Evolutionary conservation across 2,888 invertebrate species (phyloP), one percentile per base, ranked within the genome.

Genomic region (Troides aeacus): DNA sequence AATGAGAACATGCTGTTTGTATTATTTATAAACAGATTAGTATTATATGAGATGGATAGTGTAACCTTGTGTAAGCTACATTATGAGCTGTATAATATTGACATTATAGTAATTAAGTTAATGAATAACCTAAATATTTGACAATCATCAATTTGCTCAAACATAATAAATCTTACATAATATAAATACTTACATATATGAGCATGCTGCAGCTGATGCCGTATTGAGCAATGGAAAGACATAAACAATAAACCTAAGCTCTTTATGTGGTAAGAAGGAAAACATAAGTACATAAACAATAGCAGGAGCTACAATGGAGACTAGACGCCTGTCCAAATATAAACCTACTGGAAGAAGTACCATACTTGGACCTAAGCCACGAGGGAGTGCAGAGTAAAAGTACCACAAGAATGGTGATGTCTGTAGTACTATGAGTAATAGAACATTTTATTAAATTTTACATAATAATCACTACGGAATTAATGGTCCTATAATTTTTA

Each of bases 371-470:
- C 96, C 97, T 84, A 99, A 94, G 0, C 98, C 97, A 68, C 99
- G 94, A 0, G 99, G 99, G 58, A 99, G 92, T 0, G 98, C 99
- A 0, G 99, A 99, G 86, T 99, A 99, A 86, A 99, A 99, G 88
- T 99, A 99, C 99, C 99, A 99, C 2, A 97, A 87, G 87, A 98
- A 98, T 70, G 99, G 99, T 7, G 96, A 96, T 61, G 97, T 97
- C 97, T 98, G 87, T 76, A 64, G 63, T 66, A 10, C 8, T 66
- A 17, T 62, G n/a, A 64, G 58, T 56, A 36, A 62, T 62, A 21
- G 10, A 18, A 53, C 15, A 15, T 50, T 50, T 2, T 53, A n/a
- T 8, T n/a, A 53, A 53, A 53, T n/a, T 53, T 53, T 53, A n/a
- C 53, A 50, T 53, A 18, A 53, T 12, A 53, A 5, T 0, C 10